Base-by-base conservation (phyloP, 1,140 invertebrate species). In the Drosophila prosaltans region DNA sequence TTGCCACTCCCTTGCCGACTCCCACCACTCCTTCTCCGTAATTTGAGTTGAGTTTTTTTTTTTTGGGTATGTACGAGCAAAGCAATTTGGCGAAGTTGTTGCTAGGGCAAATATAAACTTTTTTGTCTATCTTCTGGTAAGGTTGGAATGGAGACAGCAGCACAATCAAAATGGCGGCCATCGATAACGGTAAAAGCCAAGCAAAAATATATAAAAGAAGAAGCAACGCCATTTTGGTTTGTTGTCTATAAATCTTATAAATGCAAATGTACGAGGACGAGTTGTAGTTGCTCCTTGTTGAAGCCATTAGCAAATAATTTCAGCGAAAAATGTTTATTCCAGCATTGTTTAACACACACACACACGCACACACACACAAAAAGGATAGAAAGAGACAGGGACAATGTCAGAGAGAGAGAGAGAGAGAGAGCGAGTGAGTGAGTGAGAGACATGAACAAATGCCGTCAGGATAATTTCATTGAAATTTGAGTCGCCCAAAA, bases 391-490 rank as follows among this genome's bases (percentile, higher is more conserved):
- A 43, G 62, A 5, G 43, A 24, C n/a, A 10, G 51, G 9, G 36
- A 57, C 51, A 26, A 24, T 11, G 43, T 28, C 32, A 66, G 51
- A 9, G 11, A 16, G 10, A 36, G 11, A 41, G 21, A 41, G 21
- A 11, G 1, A 43, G 62, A 5, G 43, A 39, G n/a, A 2, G 51
- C 9, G 24, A 57, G 64, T 11, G 24, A 21, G 43, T 21, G 59
- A 26, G 30, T 51, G 45, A 69, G 40, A 32, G 71, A 41, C 26
- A 48, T 16, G 21, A 48, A 70, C 82, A 85, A 86, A 86, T 86
- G 69, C 82, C 83, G 85, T 78, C 78, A 91, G 83, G 88, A 91
- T 91, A 89, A 91, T 91, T 91, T 91, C 88, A 91, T 91, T 91
- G 88, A 91, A 91, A 91, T 91, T 91, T 91, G 88, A 91, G 88